These are phyloP conservation scores for Tenebrio molitor DNA, from an alignment of 1,140 invertebrate species.

Conservation along the genomic window DNA sequence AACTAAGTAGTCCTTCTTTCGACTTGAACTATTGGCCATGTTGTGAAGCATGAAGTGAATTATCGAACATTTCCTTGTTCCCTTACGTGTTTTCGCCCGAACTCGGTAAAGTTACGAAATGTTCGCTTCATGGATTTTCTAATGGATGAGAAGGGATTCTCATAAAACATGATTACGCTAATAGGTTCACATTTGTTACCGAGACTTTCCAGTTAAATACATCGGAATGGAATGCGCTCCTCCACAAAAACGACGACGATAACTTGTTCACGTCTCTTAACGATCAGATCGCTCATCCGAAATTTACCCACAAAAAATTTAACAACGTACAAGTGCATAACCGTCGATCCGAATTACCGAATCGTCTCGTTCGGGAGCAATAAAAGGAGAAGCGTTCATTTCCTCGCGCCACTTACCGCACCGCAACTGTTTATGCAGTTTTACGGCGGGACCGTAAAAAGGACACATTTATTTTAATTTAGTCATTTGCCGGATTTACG, in stretches of 20 bases:
- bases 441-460: not conserved
- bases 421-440: conserved; percentile 5
- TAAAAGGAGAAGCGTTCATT: too few species aligned
- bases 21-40: not conserved
- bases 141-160: conserved; percentile 37
- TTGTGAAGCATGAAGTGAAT: conserved; percentile 20
- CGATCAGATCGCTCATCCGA: too few species aligned
- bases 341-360: too few species aligned
- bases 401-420: too few species aligned
- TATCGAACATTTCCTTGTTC: conserved; percentile 34
- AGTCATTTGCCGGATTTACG: not conserved
- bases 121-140: conserved; percentile 35
- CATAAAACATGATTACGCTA: conserved; percentile 40
- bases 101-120: conserved; percentile 3
- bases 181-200: conserved; percentile 35
- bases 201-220: conserved; percentile 23
- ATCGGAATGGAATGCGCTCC: not conserved
- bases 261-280: not conserved
- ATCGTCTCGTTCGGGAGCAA: too few species aligned
- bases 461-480: conserved; percentile 9
- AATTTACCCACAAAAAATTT: conserved; percentile 8
- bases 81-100: conserved; percentile 22
- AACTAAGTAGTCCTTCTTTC: too few species aligned
- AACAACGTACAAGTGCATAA: too few species aligned
- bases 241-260: not conserved